A percentile compares a stretch with the other conserved stretches of the same genome.
These are phyloP conservation scores for fruit fly (Drosophila melanogaster) DNA, from an alignment of 1,140 invertebrate genomes.

Conservation along the genomic window DNA sequence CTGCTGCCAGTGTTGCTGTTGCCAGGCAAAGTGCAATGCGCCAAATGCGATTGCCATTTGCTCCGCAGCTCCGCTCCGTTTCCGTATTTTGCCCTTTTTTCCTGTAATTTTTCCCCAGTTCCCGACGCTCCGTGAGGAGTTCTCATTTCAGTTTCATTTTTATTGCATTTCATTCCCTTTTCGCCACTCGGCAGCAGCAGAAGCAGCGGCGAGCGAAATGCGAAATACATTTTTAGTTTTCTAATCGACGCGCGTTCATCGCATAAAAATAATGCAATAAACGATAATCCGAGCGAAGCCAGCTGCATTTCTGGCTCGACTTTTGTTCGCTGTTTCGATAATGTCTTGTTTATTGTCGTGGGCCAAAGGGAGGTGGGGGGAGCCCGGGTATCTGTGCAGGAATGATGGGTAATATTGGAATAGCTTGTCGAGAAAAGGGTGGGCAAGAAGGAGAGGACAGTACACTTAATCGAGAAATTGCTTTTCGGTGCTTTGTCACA, in stretches of 20 bases:
- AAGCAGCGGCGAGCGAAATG: constrained; percentile 22
- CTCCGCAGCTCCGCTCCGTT: constrained; percentile 36
- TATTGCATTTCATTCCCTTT: constrained; percentile 71
- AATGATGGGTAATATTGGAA: constrained; percentile 29
- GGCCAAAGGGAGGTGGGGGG: constrained; percentile 5
- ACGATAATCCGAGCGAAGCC: constrained; percentile 68
- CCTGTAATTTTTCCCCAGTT: not conserved
- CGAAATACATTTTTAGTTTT: constrained; percentile 82
- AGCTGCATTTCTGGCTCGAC: constrained; percentile 65
- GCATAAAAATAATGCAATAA: constrained; percentile 83
- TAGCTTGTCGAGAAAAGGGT: not conserved
- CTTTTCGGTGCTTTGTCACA: not conserved
- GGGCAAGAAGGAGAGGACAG: not conserved
- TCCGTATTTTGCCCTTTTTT: constrained; percentile 8
- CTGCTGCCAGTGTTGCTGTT: constrained; percentile 26
- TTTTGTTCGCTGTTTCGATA: constrained; percentile 61
- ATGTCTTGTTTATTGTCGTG: constrained; percentile 62
- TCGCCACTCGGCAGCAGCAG: constrained; percentile 48
- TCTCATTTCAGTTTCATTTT: constrained; percentile 60
- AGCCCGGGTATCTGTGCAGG: constrained; percentile 1
- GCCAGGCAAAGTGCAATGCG: constrained; percentile 68
- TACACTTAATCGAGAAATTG: constrained; percentile 18
- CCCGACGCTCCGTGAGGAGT: constrained; percentile 8
- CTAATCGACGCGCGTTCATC: constrained; percentile 83
- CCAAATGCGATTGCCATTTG: constrained; percentile 80